phyloP scores from a whole-genome alignment of 92 coral and sea anemone genomes.

The Zoanthus sociatus region DNA sequence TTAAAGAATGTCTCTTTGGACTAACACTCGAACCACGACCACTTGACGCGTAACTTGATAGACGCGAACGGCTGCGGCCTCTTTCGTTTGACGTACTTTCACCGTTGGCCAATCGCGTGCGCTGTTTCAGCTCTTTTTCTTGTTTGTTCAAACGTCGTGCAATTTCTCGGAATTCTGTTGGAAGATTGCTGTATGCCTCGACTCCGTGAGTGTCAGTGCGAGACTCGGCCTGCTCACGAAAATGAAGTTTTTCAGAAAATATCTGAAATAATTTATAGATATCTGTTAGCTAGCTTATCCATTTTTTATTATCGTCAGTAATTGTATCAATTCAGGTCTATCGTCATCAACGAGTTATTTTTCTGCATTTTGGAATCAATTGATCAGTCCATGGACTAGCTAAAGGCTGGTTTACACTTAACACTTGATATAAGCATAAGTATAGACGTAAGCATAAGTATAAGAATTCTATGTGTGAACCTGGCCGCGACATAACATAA shows the following conservation, averaged over 20 bases:
- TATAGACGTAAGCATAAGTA: too few relatives aligned
- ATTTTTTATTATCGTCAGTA: too few relatives aligned
- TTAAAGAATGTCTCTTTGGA: conserved; percentile 63
- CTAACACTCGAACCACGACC: conserved; percentile 75
- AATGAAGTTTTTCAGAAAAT: conserved; percentile 52
- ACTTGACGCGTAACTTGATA: conserved; percentile 73
- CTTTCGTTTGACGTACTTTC: conserved; percentile 73
- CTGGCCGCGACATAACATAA: too few relatives aligned
- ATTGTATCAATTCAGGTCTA: too few relatives aligned
- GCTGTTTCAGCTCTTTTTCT: conserved; percentile 73
- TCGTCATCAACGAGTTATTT: too few relatives aligned
- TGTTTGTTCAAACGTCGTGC: conserved; percentile 93
- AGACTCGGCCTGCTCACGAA: conserved; percentile 73
- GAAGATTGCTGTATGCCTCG: conserved; percentile 88
- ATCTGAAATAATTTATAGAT: conserved; percentile 19
- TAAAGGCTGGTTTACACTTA: too few relatives aligned
- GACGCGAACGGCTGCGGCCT: conserved; percentile 74
- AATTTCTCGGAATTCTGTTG: conserved; percentile 95
- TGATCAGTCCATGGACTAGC: too few relatives aligned
- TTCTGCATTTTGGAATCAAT: too few relatives aligned
- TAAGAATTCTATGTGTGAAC: too few relatives aligned
- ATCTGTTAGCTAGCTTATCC: not conserved
- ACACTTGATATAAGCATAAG: too few relatives aligned
- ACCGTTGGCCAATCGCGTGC: conserved; percentile 42
- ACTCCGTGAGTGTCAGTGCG: conserved; percentile 86